Evolutionary conservation across 1,140 invertebrate species (phyloP), one percentile per base, ranked within the genome.

Genomic region (Cotesia chilonis): DNA sequence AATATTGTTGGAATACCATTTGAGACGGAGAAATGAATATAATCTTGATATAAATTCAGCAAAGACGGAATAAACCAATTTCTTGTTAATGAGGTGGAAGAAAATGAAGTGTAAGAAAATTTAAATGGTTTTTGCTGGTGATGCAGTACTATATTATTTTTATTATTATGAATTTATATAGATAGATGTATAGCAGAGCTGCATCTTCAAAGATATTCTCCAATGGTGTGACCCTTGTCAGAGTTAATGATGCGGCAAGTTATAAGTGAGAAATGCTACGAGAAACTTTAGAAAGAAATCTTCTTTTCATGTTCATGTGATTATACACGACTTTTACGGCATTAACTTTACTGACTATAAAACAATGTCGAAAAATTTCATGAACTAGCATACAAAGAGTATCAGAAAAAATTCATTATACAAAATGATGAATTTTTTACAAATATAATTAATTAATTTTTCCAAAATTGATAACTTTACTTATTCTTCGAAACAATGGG

Each of bases 11-110:
- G 3, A 20, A 47, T 47, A 47, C 2, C 41, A 47, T 47, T 47
- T 47, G 60, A 14, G 20, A 61, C 17, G 60, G 10, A 20, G 60
- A 20, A 61, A 61, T 35, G 60, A 35, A 28, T 61, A 20, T 35
- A 28, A 2, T 28, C 10, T 70, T 70, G 3, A 28, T 51, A 55
- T 12, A 37, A 6, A 54, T 17, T 70, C 36, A 41, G 41, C 61
- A 68, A 67, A 76, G 77, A 80, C 81, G 77, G 77, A 75, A 78
- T 79, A 77, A 76, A 78, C 76, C 80, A 82, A 81, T 82, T 79
- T 76, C 74, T 51, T 70, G 75, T 71, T 81, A 81, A 82, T 82
- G 81, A 82, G 76, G 76, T 73, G 80, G 79, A 81, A 83, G 76
- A 37, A 20, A 64, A 37, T 60, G 68, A 71, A 65, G 74, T 72